phyloP scores from a whole-genome alignment of 2,113 vertebrate genomes.

The Plotosus lineatus region DNA sequence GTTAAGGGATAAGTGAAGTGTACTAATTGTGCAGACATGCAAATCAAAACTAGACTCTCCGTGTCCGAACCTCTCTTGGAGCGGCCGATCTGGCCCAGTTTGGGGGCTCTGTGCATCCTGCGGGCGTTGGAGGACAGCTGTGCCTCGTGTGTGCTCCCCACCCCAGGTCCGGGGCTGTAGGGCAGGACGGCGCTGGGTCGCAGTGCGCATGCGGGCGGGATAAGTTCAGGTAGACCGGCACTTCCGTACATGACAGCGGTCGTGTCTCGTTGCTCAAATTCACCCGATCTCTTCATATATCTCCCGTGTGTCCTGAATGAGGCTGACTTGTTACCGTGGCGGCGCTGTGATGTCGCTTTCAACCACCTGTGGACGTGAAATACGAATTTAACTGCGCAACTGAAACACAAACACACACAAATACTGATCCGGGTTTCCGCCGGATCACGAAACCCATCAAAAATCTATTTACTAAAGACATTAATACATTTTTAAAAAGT shows the following conservation, averaged over 20 bases:
- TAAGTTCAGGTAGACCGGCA: constrained; percentile 72
- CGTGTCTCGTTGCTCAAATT: constrained; percentile 43
- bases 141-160: constrained; percentile 51
- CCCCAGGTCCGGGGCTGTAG: constrained; percentile 65
- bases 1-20: too few relatives aligned
- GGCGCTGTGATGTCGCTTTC: not conserved
- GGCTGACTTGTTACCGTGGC: not conserved
- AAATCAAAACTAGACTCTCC: too few relatives aligned
- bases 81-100: constrained; percentile 77
- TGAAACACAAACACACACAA: not conserved
- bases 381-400: not conserved
- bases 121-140: constrained; percentile 57
- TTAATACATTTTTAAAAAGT: too few relatives aligned
- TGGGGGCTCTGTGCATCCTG: constrained; percentile 73
- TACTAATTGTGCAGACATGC: too few relatives aligned
- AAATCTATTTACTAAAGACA: not conserved
- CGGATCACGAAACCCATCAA: not conserved
- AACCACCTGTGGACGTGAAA: constrained; percentile 9
- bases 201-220: constrained; percentile 62
- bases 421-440: not conserved
- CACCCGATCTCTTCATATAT: constrained; percentile 61
- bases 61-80: constrained; percentile 74
- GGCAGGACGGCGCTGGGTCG: constrained; percentile 66
- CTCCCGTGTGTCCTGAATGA: not conserved
- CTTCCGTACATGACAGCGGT: constrained; percentile 70